Base-by-base conservation (phyloP, 2,888 invertebrate species). In the Prenolepis imparis region DNA sequence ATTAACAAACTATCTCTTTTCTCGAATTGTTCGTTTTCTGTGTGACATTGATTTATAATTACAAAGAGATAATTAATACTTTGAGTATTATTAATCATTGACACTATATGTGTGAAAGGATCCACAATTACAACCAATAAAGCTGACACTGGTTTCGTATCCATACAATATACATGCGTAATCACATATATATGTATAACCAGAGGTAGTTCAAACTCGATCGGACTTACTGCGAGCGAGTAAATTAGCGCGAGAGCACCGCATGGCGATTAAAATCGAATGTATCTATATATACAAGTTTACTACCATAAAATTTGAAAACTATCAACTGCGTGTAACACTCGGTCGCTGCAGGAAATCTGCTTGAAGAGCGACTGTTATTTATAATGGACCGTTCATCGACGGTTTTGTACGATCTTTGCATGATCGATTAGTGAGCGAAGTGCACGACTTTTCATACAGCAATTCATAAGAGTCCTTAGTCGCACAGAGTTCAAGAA, bases 291-390 rank as follows among this genome's bases (percentile, higher is more conserved):
- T 80, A 68, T 86, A 90, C 78, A 90, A 83, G 80, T 83, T 75
- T 55, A 75, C 59, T 80, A 86, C 70, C 78, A 85, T 89, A 89
- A 89, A 90, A 88, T 90, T 86, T 89, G 68, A 87, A 90, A 89
- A 86, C 66, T 83, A 52, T 74, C 85, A 86, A 87, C 86, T 87
- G 84, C 68, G 55, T 52, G n/a, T 83, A 87, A 81, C 84, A 81
- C 63, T 85, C 67, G 52, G 39, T 57, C 72, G 77, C 59, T 57
- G 64, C 61, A 63, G 61, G 8, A 41, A 68, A 82, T 64, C 66
- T 77, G 59, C 78, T 32, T 24, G 44, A 70, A 59, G 24, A 59
- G 32, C 78, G 59, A 80, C 57, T 70, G 44, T 70, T 61, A 61
- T 44, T 80, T 41, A 66, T 59, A 61, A 61, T 15, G 41, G 32